A percentile compares a stretch with the other conserved stretches of the same genome.
Conservation (phyloP, 2,797 vertebrate species). For the Enteromius mattozi region DNA sequence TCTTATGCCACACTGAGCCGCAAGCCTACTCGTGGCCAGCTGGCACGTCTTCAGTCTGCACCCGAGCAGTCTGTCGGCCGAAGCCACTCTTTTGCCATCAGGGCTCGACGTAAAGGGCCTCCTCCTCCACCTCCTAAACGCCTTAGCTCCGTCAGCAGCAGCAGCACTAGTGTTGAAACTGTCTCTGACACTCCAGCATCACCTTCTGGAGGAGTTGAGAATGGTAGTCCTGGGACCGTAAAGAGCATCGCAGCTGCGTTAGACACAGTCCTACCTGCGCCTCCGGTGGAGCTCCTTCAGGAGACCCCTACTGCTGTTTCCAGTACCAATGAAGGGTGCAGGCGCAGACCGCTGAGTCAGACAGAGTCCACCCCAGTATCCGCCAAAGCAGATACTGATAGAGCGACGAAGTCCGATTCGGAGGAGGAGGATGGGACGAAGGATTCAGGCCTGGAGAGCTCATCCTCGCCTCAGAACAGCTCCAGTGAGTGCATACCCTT, state of each 20-base stretch:
- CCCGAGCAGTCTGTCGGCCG: slow-evolving; percentile 81
- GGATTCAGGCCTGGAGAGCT: slow-evolving; percentile 61
- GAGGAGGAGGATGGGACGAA: slow-evolving; percentile 79
- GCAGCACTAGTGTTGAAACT: slow-evolving; percentile 64
- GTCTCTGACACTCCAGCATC: rapidly evolving
- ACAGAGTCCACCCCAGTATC: slow-evolving; percentile 64
- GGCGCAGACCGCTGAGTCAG: slow-evolving; percentile 84
- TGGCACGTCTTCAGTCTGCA: slow-evolving; percentile 70
- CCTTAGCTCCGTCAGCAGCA: slow-evolving; percentile 88
- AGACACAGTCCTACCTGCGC: slow-evolving; percentile 60
- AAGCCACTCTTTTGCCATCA: slow-evolving; percentile 93
- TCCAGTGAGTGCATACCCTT: slow-evolving; percentile 96
- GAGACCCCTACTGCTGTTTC: not conserved
- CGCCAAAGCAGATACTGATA: slow-evolving; percentile 21
- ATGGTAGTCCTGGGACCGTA: slow-evolving; percentile 66
- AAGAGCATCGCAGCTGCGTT: slow-evolving; percentile 73
- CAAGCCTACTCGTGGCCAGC: slow-evolving; percentile 84
- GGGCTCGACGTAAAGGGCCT: slow-evolving; percentile 89
- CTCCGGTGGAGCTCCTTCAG: slow-evolving; percentile 54
- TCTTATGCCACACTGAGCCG: slow-evolving; percentile 92
- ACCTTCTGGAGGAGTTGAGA: slow-evolving; percentile 46
- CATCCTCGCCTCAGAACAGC: slow-evolving; percentile 86
- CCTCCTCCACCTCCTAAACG: slow-evolving; percentile 92
- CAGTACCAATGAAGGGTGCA: slow-evolving; percentile 33
- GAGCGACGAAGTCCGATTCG: slow-evolving; percentile 75